These are phyloP conservation scores for Phytoseiulus persimilis DNA, from an alignment of 2,888 invertebrate species.

Conservation along the genomic window DNA sequence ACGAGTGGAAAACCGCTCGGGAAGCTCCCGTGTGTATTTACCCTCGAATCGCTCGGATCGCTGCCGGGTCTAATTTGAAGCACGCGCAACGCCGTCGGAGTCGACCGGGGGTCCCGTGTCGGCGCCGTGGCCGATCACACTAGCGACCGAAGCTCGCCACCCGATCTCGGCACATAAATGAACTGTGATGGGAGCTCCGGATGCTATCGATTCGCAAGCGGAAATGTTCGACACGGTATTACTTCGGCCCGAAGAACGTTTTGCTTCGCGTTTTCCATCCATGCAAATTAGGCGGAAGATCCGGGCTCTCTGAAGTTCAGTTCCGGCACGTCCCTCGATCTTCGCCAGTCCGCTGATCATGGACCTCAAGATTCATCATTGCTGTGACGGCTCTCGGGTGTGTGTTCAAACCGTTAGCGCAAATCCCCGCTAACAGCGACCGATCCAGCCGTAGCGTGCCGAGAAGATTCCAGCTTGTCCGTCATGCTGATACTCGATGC, in stretches of 20 bases:
- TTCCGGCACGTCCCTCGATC: too few species aligned
- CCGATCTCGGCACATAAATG: not conserved
- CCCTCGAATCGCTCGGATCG: not conserved
- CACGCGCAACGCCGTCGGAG: not conserved
- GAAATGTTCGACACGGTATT: slow-evolving; percentile 15
- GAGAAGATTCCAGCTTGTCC: too few species aligned
- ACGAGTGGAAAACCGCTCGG: not conserved
- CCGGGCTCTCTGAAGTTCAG: not conserved
- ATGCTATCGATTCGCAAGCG: slow-evolving; percentile 14
- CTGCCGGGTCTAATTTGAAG: not conserved
- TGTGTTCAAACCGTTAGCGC: too few species aligned
- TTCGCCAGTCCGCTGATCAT: too few species aligned
- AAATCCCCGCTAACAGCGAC: too few species aligned
- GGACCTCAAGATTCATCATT: too few species aligned
- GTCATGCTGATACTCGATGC: not conserved
- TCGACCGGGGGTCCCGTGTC: not conserved
- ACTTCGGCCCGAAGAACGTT: not conserved
- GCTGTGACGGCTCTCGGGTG: too few species aligned
- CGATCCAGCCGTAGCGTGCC: too few species aligned
- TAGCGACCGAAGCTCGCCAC: not conserved
- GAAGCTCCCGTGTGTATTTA: not conserved
- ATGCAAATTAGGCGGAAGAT: not conserved
- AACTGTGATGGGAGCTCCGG: slow-evolving; percentile 30
- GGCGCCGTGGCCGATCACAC: not conserved
- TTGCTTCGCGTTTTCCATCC: not conserved